Conservation (phyloP, 2,888 invertebrate species). For the Scotopteryx bipunctaria region DNA sequence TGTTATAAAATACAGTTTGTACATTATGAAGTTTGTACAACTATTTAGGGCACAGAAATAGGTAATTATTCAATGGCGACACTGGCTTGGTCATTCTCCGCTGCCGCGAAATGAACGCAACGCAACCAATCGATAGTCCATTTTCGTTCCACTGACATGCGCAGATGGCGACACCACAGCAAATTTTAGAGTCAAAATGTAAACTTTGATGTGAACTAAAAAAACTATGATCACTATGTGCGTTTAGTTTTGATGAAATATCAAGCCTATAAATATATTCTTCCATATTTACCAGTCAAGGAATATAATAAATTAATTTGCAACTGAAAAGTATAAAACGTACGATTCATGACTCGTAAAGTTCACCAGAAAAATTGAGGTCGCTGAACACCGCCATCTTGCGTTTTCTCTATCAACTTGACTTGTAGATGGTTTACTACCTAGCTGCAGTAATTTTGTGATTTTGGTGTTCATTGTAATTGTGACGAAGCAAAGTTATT, state of each 20-base stretch:
- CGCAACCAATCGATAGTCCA: conserved; percentile 63
- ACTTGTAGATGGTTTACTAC: conserved; percentile 52
- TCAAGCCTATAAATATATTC: not conserved
- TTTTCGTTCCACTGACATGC: conserved; percentile 25
- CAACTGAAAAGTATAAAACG: conserved; percentile 11
- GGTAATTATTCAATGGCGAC: conserved; percentile 4
- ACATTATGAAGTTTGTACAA: conserved; percentile 7
- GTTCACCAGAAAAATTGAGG: conserved; percentile 41
- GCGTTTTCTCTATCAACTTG: conserved; percentile 70
- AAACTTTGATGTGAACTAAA: not conserved
- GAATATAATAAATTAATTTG: not conserved
- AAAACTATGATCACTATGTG: not conserved
- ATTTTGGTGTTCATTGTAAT: conserved; percentile 45
- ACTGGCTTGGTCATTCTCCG: not conserved
- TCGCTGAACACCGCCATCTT: conserved; percentile 78
- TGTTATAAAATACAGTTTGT: conserved; percentile 41
- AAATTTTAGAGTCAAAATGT: conserved; percentile 37
- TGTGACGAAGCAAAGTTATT: conserved; percentile 59
- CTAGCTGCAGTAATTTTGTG: conserved; percentile 65
- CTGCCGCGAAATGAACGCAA: conserved; percentile 18
- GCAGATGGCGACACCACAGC: conserved; percentile 65
- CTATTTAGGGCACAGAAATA: conserved; percentile 13
- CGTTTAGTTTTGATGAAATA: not conserved
- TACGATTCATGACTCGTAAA: conserved; percentile 36
- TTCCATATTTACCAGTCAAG: not conserved